Evolutionary conservation across 2,113 vertebrate genomes (phyloP), one percentile per base, ranked within the genome.

Genomic region (Bubo bubo): DNA sequence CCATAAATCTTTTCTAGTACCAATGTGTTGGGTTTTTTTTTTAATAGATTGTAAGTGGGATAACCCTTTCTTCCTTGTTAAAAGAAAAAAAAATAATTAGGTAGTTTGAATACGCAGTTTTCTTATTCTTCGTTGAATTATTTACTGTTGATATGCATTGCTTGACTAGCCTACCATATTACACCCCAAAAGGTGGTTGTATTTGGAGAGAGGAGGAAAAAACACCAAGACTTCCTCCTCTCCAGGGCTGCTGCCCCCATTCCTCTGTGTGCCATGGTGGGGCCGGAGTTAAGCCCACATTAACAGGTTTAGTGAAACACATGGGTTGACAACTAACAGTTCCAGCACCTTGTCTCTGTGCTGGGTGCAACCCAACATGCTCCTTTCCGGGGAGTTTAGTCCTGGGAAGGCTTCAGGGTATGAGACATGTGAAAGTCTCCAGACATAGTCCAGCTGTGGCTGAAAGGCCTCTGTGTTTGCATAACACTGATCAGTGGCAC

Each of bases 201-300:
- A n/a, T 27, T 66, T 37, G 41, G 15, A 53, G 5, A 5, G 19
- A 56, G 15, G 37, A 49, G 13, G 4, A 7, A 30, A 71, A 74
- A 24, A 0, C 14, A 7, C 9, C 47, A 58, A 81, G 37, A 45
- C 2, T 50, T 58, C 18, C 3, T 49, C 5, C 22, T 3, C 20
- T 76, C 9, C 10, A 39, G 35, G 11, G 13, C 34, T 67, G 66
- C 35, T 63, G 27, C 27, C 18, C 27, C 34, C 24, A 5, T 53
- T 83, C 41, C 8, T 14, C 15, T 70, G 32, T 17, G 30, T 15
- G 7, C 34, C 0, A 0, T 21, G 19, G 10, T 9, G 8, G 50
- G 22, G 17, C 41, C 67, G 22, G 6, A 43, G 37, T 21, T 66
- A 35, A 75, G 45, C 9, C 27, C 41, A 37, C 9, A 5, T 47